Percentiles rank a stretch among this genome's conserved stretches.
These are phyloP conservation scores for Helostoma temminkii DNA, from an alignment of 2,797 vertebrate genomes.

Conservation along the genomic window DNA sequence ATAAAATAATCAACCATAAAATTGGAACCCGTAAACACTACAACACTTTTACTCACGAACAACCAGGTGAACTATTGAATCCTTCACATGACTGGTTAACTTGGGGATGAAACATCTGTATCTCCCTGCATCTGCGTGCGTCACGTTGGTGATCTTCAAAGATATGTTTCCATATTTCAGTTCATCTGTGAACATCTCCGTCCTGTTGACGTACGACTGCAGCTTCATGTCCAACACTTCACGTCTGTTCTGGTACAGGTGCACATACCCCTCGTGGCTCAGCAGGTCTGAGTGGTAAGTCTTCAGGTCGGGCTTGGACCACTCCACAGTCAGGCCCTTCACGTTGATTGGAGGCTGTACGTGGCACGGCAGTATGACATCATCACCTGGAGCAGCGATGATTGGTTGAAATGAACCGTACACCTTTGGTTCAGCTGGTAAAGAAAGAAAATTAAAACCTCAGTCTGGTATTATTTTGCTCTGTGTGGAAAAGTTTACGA, in stretches of 20 bases:
- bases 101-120: constrained; percentile 48
- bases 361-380: constrained; percentile 39
- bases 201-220: constrained; percentile 19
- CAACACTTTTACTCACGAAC: constrained; percentile 31
- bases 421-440: background rate
- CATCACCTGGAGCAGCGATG: accelerated
- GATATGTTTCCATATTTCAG: constrained; percentile 39
- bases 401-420: background rate
- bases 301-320: constrained; percentile 24
- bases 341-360: accelerated
- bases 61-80: background rate
- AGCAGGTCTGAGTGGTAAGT: background rate
- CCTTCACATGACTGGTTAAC: background rate
- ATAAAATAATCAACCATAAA: too few relatives aligned
- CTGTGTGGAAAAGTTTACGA: too few relatives aligned
- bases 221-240: constrained; percentile 23
- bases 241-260: background rate
- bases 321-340: constrained; percentile 24
- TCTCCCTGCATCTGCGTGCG: background rate
- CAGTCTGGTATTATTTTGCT: too few relatives aligned
- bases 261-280: constrained; percentile 17
- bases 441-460: accelerated
- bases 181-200: background rate
- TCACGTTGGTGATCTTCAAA: constrained; percentile 31
- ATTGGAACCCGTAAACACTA: background rate